Conservation (phyloP, 1,140 invertebrate genomes). For the Drosophila ananassae region DNA sequence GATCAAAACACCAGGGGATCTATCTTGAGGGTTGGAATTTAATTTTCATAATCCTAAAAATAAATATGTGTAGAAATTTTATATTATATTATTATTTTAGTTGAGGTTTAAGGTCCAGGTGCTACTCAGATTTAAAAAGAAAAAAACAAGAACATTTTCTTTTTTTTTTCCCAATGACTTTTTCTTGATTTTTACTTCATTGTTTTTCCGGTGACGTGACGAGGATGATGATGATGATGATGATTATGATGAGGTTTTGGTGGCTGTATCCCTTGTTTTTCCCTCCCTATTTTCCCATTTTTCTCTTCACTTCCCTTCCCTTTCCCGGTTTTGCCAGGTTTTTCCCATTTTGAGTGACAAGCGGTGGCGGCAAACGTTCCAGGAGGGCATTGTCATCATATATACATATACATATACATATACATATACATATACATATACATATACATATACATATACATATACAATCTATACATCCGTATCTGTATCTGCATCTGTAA, state of each 20-base stretch:
- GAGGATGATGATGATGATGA: conserved; percentile 5
- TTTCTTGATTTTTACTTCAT: neutral
- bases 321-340: conserved; percentile 1
- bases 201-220: conserved; percentile 5
- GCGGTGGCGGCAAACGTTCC: conserved; percentile 36
- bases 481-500: conserved; percentile 2
- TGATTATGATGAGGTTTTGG: conserved; percentile 40
- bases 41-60: neutral
- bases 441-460: neutral
- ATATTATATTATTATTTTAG: neutral
- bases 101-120: neutral
- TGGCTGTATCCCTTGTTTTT: conserved; percentile 19
- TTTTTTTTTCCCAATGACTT: conserved; percentile 5
- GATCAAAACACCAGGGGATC: too few relatives aligned
- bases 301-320: conserved; percentile 1
- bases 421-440: neutral
- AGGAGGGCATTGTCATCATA: conserved; percentile 42
- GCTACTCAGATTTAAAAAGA: too few relatives aligned
- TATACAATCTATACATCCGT: neutral
- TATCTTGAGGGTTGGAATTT: too few relatives aligned
- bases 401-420: neutral
- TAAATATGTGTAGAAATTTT: neutral
- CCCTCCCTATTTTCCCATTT: conserved; percentile 26
- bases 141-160: neutral
- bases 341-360: conserved; percentile 27